phyloP scores from a whole-genome alignment of 2,888 invertebrate genomes.

The Dynastes tityus region DNA sequence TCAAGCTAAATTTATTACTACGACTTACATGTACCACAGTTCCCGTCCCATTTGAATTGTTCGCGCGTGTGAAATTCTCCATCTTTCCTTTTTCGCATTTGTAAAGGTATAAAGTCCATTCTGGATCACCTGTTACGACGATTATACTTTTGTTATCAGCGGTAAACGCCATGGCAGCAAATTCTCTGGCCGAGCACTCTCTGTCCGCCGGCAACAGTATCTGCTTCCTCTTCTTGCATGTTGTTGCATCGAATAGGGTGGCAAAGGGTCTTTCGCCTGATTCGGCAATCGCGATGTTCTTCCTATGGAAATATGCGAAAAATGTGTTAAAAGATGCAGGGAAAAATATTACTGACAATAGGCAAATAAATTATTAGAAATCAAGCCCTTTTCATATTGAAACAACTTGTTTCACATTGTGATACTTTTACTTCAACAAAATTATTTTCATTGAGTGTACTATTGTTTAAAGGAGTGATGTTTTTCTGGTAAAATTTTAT shows the following conservation, averaged over 20 bases:
- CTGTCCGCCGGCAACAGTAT: constrained; percentile 70
- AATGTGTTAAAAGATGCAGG: neutral
- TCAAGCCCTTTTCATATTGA: no score
- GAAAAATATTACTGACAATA: no score
- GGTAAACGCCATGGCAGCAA: constrained; percentile 84
- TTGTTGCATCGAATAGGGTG: constrained; percentile 81
- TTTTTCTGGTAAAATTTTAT: no score
- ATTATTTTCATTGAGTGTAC: no score
- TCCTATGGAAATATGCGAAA: constrained; percentile 69
- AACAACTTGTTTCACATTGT: no score
- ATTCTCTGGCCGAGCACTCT: constrained; percentile 74
- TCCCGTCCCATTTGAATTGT: constrained; percentile 80
- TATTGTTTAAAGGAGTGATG: no score
- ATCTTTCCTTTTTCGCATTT: constrained; percentile 88
- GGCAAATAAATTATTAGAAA: no score
- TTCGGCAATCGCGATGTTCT: constrained; percentile 78
- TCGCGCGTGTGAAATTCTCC: constrained; percentile 82
- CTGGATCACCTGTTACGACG: constrained; percentile 87
- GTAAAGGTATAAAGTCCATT: constrained; percentile 86
- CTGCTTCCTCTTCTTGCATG: constrained; percentile 81
- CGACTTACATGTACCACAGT: constrained; percentile 74
- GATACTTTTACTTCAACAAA: no score
- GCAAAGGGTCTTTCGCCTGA: constrained; percentile 78
- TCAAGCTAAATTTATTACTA: neutral
- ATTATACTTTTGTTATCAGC: constrained; percentile 87